Percentiles rank a stretch among this genome's conserved stretches.
Conservation (phyloP, 2,888 invertebrate genomes). For the Zelleria hepariella region DNA sequence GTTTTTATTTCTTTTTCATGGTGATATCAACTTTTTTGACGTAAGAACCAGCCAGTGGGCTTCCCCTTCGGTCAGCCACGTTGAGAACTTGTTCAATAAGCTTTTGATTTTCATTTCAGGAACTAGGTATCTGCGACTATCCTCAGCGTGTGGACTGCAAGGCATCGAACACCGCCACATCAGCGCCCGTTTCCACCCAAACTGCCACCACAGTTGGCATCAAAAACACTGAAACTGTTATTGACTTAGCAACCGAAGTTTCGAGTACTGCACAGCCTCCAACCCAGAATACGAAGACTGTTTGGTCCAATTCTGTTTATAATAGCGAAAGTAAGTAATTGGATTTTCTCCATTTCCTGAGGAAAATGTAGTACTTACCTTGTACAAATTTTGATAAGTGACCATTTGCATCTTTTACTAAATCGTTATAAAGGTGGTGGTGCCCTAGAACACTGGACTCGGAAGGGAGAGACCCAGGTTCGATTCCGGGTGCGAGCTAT, state of each 20-base stretch:
- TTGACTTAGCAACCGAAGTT: neutral
- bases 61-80: too few species aligned
- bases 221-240: neutral
- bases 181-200: neutral
- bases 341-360: too few species aligned
- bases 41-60: too few species aligned
- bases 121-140: slow-evolving; percentile 76
- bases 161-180: slow-evolving; percentile 5
- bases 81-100: neutral
- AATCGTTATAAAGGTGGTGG: too few species aligned
- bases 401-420: too few species aligned
- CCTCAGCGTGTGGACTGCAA: slow-evolving; percentile 72
- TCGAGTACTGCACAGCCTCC: neutral
- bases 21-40: too few species aligned
- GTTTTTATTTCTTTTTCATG: too few species aligned
- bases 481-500: too few species aligned
- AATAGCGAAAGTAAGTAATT: slow-evolving; percentile 43
- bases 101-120: slow-evolving; percentile 35
- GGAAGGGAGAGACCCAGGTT: too few species aligned
- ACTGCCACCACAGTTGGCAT: neutral
- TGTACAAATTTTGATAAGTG: too few species aligned
- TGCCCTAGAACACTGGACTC: too few species aligned
- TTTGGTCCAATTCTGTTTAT: slow-evolving; percentile 29
- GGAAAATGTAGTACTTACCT: too few species aligned
- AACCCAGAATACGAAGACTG: slow-evolving; percentile 17